Evolutionary conservation across 2,113 vertebrate genomes (phyloP).

Genomic region (Corythornis vintsioides): DNA sequence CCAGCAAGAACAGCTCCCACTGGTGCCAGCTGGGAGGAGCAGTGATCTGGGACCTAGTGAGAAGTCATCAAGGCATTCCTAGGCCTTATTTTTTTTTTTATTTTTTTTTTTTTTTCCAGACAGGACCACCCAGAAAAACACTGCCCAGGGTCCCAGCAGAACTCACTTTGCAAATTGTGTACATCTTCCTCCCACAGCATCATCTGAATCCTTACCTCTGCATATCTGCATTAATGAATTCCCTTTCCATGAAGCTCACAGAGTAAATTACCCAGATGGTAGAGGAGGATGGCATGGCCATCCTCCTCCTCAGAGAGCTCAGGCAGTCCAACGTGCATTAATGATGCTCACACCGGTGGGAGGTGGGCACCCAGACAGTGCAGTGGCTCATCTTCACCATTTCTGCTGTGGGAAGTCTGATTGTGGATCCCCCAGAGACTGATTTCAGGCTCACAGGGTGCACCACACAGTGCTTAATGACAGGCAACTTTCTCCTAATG

Average conservation of each 20-base stretch:
- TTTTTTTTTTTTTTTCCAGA: neutral
- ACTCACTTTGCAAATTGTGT: neutral
- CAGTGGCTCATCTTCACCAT: neutral
- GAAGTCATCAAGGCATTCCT: conserved; percentile 6
- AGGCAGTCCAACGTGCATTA: conserved; percentile 12
- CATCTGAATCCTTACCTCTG: conserved; percentile 56
- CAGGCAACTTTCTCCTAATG: conserved; percentile 56
- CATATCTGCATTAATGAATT: conserved; percentile 51
- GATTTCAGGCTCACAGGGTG: conserved; percentile 39
- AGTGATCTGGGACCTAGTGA: neutral
- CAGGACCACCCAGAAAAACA: conserved; percentile 3
- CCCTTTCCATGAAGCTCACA: conserved; percentile 15
- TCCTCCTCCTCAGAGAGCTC: conserved; percentile 41
- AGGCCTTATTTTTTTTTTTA: neutral
- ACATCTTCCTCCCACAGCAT: conserved; percentile 21
- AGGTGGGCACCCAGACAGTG: conserved; percentile 38
- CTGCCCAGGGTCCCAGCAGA: neutral
- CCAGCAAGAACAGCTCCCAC: neutral
- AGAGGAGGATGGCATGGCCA: conserved; percentile 38
- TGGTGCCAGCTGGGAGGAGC: neutral
- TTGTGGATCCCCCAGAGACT: conserved; percentile 24
- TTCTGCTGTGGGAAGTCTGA: conserved; percentile 23
- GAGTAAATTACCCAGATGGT: conserved; percentile 57
- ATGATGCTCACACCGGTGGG: conserved; percentile 53
- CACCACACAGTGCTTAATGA: neutral